Conservation (phyloP, 2,888 invertebrate genomes). For the Spodoptera exigua region DNA sequence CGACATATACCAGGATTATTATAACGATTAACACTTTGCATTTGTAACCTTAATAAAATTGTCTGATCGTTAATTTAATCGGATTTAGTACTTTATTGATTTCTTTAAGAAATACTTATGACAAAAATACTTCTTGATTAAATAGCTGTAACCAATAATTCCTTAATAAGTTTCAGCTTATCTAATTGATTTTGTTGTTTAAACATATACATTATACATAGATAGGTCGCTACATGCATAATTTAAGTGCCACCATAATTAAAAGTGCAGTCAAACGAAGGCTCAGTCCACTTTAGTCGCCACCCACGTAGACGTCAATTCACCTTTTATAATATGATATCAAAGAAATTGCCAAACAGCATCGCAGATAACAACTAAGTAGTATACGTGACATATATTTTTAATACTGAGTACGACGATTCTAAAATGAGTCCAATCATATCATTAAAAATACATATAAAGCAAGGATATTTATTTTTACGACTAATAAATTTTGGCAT, state of each 20-base stretch:
- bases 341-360: conserved; percentile 37
- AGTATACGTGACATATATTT: conserved; percentile 18
- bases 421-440: conserved; percentile 75
- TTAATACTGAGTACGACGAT: conserved; percentile 63
- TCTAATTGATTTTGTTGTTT: too few relatives aligned
- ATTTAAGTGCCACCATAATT: too few relatives aligned
- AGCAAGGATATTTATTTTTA: conserved; percentile 73
- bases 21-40: conserved; percentile 9
- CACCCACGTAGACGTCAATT: conserved; percentile 48
- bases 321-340: conserved; percentile 27
- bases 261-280: conserved; percentile 13
- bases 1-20: conserved; percentile 12
- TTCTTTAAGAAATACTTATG: too few relatives aligned
- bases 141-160: too few relatives aligned
- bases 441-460: conserved; percentile 77
- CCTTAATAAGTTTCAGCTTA: too few relatives aligned
- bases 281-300: conserved; percentile 24
- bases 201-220: neutral
- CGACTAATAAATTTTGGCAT: conserved; percentile 80
- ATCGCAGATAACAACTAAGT: conserved; percentile 32
- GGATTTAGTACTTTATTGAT: too few relatives aligned
- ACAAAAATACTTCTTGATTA: too few relatives aligned
- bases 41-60: conserved; percentile 10
- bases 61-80: conserved; percentile 2
- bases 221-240: neutral